Conservation (phyloP, 1,140 invertebrate species). For the Triops longicaudatus region DNA sequence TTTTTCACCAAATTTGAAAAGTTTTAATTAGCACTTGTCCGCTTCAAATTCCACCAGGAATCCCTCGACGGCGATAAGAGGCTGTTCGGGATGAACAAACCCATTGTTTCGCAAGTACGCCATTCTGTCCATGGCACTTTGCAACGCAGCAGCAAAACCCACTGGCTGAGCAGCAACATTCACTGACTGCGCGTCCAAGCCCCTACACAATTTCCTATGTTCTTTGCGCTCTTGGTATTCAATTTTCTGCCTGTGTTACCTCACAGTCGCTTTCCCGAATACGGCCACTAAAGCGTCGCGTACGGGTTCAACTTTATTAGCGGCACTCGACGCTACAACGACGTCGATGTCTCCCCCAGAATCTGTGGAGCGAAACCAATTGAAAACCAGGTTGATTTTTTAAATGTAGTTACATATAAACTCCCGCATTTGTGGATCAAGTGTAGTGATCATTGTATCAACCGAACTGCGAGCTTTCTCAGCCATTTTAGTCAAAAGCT, state of each 20-base stretch:
- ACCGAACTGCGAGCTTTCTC: conserved; percentile 76
- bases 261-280: conserved; percentile 70
- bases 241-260: conserved; percentile 37
- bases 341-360: conserved; percentile 67
- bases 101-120: conserved; percentile 47
- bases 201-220: conserved; percentile 43
- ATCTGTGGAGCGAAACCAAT: conserved; percentile 46
- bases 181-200: conserved; percentile 47
- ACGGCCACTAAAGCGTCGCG: conserved; percentile 71
- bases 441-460: conserved; percentile 74
- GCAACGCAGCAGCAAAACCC: conserved; percentile 63
- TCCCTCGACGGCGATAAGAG: conserved; percentile 65
- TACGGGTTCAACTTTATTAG: conserved; percentile 64
- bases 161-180: conserved; percentile 60
- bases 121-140: conserved; percentile 58
- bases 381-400: not conserved
- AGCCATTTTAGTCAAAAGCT: conserved; percentile 52
- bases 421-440: conserved; percentile 84
- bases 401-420: conserved; percentile 57
- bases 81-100: conserved; percentile 50
- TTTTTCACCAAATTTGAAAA: not conserved
- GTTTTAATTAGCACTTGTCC: conserved; percentile 49
- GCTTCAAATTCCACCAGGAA: conserved; percentile 65
- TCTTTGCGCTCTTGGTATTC: too few species aligned
- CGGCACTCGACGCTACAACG: conserved; percentile 66